Conservation (phyloP, 2,797 vertebrate species). For the Cryptoprocta ferox region DNA sequence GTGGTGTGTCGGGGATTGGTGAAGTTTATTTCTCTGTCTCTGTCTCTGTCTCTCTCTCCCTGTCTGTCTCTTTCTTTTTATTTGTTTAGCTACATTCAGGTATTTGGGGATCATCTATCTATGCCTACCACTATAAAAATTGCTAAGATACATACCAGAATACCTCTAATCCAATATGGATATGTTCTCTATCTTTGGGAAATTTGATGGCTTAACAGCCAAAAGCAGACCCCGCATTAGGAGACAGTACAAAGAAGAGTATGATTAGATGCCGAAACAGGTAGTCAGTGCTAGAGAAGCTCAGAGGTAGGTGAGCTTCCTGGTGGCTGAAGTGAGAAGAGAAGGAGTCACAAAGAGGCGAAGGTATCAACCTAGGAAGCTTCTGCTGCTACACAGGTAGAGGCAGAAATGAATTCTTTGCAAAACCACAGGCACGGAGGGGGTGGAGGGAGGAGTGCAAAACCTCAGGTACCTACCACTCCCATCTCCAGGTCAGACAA, state of each 20-base stretch:
- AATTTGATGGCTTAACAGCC: background rate
- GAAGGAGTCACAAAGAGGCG: background rate
- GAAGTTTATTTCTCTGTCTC: background rate
- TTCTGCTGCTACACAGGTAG: background rate
- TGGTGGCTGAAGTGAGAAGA: background rate
- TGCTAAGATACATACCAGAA: background rate
- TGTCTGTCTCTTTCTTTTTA: accelerated
- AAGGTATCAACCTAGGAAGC: background rate
- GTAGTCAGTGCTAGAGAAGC: background rate
- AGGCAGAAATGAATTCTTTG: background rate
- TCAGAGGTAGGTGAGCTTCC: background rate
- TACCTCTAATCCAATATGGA: background rate
- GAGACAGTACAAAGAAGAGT: background rate
- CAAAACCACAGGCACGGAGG: background rate
- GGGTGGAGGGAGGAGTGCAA: background rate
- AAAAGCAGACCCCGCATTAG: background rate
- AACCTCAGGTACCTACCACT: background rate
- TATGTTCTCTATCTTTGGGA: background rate
- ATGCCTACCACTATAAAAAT: background rate
- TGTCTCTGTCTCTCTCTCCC: background rate
- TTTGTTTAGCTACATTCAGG: background rate
- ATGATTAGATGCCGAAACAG: too few species aligned
- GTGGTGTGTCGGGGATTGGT: background rate
- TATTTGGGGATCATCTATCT: background rate
- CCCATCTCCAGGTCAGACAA: background rate